A percentile compares a stretch with the other conserved stretches of the same genome.
These are phyloP conservation scores for Tachycineta bicolor DNA, from an alignment of 2,113 vertebrate species.

Conservation along the genomic window DNA sequence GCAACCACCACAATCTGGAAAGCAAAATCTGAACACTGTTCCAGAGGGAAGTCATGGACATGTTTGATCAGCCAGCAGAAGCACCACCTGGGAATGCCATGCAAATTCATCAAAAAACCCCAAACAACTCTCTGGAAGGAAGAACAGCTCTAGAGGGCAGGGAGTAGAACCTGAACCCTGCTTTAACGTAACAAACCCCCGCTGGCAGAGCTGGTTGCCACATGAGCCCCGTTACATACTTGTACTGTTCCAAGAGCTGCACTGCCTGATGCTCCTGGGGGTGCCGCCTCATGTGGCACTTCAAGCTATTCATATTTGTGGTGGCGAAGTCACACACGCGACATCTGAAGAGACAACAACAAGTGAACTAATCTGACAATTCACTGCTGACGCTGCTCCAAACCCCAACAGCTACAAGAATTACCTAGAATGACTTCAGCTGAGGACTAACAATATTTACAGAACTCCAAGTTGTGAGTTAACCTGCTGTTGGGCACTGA, in stretches of 20 bases:
- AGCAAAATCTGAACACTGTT: neutral
- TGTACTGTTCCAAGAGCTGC: constrained; percentile 88
- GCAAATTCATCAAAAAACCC: neutral
- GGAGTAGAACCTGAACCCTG: neutral
- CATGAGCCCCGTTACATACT: constrained; percentile 59
- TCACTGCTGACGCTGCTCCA: neutral
- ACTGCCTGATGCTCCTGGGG: constrained; percentile 87
- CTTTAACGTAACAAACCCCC: neutral
- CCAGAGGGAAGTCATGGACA: neutral
- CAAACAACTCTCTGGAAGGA: neutral
- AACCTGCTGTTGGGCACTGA: neutral
- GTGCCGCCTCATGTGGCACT: constrained; percentile 87
- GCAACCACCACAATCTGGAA: neutral
- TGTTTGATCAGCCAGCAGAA: neutral
- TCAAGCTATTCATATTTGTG: constrained; percentile 89
- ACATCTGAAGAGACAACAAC: constrained; percentile 73
- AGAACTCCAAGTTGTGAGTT: neutral
- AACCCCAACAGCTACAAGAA: neutral
- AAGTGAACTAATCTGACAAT: constrained; percentile 5
- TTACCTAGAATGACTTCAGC: neutral
- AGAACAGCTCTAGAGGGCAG: neutral
- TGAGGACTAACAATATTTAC: neutral
- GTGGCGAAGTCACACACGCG: constrained; percentile 87
- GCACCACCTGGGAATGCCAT: neutral
- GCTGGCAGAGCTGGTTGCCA: neutral